phyloP scores from a whole-genome alignment of 2,113 vertebrate genomes.

The Pedetes capensis region DNA sequence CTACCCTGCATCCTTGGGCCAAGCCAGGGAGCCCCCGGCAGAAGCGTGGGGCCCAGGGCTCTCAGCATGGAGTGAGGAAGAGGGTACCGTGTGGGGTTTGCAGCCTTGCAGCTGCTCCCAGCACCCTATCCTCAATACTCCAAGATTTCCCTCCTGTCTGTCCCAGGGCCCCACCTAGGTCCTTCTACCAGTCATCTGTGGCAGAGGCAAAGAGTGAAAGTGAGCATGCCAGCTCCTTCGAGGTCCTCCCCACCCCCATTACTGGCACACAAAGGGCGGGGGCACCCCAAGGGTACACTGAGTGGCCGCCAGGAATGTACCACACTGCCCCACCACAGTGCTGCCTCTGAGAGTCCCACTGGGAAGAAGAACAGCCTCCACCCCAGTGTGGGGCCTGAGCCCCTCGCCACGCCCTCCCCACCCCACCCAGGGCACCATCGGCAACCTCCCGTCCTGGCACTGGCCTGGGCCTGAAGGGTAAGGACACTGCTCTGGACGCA shows the following conservation, averaged over 20 bases:
- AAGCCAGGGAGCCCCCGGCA: background rate
- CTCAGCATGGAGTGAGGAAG: background rate
- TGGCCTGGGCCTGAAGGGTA: background rate
- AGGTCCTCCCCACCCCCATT: background rate
- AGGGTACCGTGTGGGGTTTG: no score
- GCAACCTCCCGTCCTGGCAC: constrained; percentile 8
- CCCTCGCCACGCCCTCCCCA: background rate
- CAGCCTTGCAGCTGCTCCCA: background rate
- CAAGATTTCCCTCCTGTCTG: background rate
- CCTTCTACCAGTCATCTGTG: background rate
- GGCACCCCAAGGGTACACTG: background rate
- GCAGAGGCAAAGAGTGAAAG: background rate
- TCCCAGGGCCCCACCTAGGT: background rate
- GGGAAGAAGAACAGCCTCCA: background rate
- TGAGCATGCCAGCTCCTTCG: background rate
- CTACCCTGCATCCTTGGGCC: background rate
- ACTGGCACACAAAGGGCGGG: background rate
- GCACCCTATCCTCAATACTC: background rate
- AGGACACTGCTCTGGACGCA: background rate
- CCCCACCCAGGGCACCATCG: background rate
- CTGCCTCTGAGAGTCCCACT: background rate
- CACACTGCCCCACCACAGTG: background rate
- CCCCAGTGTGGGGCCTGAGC: background rate
- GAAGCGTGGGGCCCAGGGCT: background rate
- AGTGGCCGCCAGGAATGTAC: background rate